Base-by-base conservation (phyloP, 2,113 vertebrate species). In the Stigmatopora argus region DNA sequence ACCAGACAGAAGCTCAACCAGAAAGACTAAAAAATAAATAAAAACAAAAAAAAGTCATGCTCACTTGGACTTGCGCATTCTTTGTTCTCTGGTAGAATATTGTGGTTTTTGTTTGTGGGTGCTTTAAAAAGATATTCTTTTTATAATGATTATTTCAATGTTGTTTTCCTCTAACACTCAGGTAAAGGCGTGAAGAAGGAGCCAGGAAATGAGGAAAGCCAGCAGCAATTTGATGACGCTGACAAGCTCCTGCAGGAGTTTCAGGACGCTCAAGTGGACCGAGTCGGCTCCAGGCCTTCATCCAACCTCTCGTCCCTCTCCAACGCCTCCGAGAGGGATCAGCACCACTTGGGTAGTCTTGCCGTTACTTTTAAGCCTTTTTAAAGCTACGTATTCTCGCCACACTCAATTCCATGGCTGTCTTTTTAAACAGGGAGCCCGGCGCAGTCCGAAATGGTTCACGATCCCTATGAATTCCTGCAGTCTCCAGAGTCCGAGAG, bases 261-360 rank as follows among this genome's bases (percentile, higher is more conserved):
- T 72, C 96, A 99, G 46, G 95, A 98, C 31, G 92, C 92, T 1
- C 95, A 97, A 79, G 92, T 91, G 0, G 96, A 99, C 59, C 84
- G 95, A 31, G 94, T 95, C 4, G 93, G 95, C 70, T 99, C 96
- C 46, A 92, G 94, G 70, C 96, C 96, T 0, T 96, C 97, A 0
- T 99, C 97, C 58, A 98, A 97, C 76, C 85, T 99, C 78, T 98
- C 95, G 69, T 99, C 97, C 5, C 91, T 98, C 65, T 99, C 97
- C 67, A 98, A 96, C 59, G 73, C 93, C 17, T 99, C 97, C 0
- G 96, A 98, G 80, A 90, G 95, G 72, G 96, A 99, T 67, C 95
- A 94, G 47, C 96, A 96, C 67, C 95, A 96, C 79, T 89, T 96
- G 69, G 95, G 96, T 85, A 84, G 13, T 15, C 21, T 15, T 26